These are phyloP conservation scores for Riptortus pedestris DNA, from an alignment of 1,140 invertebrate species.

Conservation along the genomic window DNA sequence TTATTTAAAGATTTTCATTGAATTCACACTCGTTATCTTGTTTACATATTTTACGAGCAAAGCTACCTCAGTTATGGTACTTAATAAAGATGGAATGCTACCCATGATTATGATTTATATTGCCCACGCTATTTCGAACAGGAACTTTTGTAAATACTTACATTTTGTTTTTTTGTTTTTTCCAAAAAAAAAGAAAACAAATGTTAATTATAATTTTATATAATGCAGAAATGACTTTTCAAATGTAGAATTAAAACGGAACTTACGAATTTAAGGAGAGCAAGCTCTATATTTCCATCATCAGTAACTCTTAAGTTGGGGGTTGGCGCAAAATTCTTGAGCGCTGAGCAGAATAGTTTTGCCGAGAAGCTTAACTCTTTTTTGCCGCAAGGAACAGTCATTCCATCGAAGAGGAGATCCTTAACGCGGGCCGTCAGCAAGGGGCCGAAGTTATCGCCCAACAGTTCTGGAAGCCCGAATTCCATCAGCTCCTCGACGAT, in stretches of 20 bases:
- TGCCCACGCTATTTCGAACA: no score
- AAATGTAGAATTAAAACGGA: not conserved
- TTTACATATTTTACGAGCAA: no score
- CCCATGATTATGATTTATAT: no score
- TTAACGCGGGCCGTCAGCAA: not conserved
- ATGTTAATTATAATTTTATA: no score
- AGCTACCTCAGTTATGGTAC: no score
- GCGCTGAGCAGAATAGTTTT: not conserved
- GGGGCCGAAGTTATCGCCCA: slow-evolving; percentile 1
- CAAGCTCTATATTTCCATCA: not conserved
- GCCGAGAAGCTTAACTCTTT: not conserved
- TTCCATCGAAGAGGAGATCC: not conserved
- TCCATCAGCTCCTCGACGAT: not conserved
- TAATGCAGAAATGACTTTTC: no score
- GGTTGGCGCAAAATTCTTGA: not conserved
- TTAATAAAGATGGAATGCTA: no score
- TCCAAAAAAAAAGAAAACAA: no score
- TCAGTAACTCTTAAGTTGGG: not conserved
- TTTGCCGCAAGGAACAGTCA: not conserved
- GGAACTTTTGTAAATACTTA: no score
- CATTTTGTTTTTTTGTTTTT: no score
- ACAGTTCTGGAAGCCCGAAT: not conserved
- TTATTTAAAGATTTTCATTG: no score
- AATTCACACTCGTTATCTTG: no score
- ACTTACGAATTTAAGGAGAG: not conserved